Evolutionary conservation across 2,888 invertebrate genomes (phyloP), one percentile per base, ranked within the genome.

Genomic region (Cacoxenus indagator): DNA sequence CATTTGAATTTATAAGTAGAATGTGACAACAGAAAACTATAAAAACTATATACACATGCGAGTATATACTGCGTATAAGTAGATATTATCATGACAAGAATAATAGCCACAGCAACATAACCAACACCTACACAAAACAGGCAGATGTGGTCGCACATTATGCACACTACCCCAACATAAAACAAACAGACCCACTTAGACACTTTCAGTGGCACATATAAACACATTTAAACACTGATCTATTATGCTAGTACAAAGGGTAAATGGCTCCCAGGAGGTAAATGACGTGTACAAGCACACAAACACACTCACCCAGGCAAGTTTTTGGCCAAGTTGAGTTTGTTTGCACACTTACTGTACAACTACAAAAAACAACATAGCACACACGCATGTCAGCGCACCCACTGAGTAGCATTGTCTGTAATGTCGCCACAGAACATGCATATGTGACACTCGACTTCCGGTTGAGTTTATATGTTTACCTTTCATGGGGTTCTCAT

Each of bases 341-440:
- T 55, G 26, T 55, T 55, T 55, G 29, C 51, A 27, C 31, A 51
- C 48, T 65, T 55, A n/a, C n/a, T n/a, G 55, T 14, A 17, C 57
- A 43, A 22, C 31, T 66, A 45, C 46, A 57, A 45, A n/a, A 37
- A 69, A 43, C 69, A 70, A 64, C 65, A 72, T 65, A 61, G 29
- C 55, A 65, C 31, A 67, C 57, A 65, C 54, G 45, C 64, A 48
- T 61, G 61, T 64, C 61, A 31, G 69, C 64, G 68, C 65, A 70
- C 26, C 46, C 19, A 51, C 9, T 62, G 59, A 31, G 59, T 31
- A 29, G 59, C 59, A 59, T 59, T 59, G 59, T 59, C 59, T 27
- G 29, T 59, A 31, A n/a, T n/a, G n/a, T n/a, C n/a, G n/a, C n/a
- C n/a, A n/a, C n/a, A n/a, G n/a, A n/a, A n/a, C n/a, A n/a, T n/a